Evolutionary conservation across 2,113 vertebrate genomes (phyloP).

Genomic region (Siniperca chuatsi): DNA sequence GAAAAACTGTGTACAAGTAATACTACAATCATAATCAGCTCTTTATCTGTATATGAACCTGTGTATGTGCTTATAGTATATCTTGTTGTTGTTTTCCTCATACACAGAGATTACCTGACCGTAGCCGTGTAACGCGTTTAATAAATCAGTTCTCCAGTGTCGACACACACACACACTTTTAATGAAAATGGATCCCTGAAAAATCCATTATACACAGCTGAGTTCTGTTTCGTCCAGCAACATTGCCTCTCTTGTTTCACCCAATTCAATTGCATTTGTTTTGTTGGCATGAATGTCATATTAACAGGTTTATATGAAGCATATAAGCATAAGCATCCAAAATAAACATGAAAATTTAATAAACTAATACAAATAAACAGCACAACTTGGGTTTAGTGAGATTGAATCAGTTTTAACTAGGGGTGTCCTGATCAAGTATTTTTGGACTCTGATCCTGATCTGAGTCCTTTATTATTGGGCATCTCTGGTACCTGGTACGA

Average conservation of each 20-base stretch:
- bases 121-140: neutral
- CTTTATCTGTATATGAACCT: neutral
- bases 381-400: neutral
- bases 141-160: slow-evolving; percentile 23
- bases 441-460: neutral
- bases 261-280: slow-evolving; percentile 3
- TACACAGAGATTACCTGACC: neutral
- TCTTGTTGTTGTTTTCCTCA: too few relatives aligned
- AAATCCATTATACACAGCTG: slow-evolving; percentile 36
- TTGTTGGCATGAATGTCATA: slow-evolving; percentile 6
- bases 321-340: neutral
- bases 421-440: too few relatives aligned
- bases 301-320: neutral
- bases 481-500: neutral
- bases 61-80: neutral
- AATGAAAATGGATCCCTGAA: slow-evolving; percentile 21
- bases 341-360: neutral
- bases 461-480: neutral
- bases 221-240: slow-evolving; percentile 14
- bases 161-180: neutral
- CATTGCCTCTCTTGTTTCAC: neutral
- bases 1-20: neutral
- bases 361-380: neutral
- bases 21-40: neutral
- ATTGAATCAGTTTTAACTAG: neutral